Conservation (phyloP, 1,140 invertebrate genomes). For the Rhyacophila brunnea region DNA sequence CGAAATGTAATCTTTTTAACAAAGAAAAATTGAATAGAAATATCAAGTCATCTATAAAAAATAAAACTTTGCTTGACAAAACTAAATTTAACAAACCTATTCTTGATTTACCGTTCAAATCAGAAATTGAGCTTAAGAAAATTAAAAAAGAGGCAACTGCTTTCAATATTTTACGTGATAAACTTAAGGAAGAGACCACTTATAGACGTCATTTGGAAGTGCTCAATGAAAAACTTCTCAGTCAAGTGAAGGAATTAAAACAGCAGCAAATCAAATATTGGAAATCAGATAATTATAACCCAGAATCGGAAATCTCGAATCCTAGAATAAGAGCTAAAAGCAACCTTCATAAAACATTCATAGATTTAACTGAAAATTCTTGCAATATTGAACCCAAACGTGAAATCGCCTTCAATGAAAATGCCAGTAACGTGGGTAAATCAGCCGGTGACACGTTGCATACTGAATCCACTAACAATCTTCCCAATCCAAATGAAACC, state of each 20-base stretch:
- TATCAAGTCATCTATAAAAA: conserved; percentile 2
- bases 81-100: conserved; percentile 1
- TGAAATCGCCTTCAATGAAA: not conserved
- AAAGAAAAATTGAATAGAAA: no score
- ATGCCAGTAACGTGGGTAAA: conserved; percentile 2
- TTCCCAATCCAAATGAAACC: not conserved
- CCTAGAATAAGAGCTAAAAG: not conserved
- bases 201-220: conserved; percentile 13
- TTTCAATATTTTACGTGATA: conserved; percentile 13
- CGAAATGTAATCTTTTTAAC: not conserved
- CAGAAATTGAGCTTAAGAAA: not conserved
- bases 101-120: not conserved
- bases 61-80: conserved; percentile 1
- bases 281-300: conserved; percentile 6
- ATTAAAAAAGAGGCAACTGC: conserved; percentile 1
- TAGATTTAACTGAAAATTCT: no score
- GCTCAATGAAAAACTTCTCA: conserved; percentile 13
- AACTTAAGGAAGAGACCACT: conserved; percentile 15
- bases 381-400: no score
- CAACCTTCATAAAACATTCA: not conserved
- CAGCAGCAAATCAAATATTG: conserved; percentile 17
- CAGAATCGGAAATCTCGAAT: not conserved
- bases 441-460: not conserved
- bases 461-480: not conserved
- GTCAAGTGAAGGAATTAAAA: conserved; percentile 21